Evolutionary conservation across 2,797 vertebrate genomes (phyloP), one percentile per base, ranked within the genome.

Genomic region (Pyrrhura leucotis): DNA sequence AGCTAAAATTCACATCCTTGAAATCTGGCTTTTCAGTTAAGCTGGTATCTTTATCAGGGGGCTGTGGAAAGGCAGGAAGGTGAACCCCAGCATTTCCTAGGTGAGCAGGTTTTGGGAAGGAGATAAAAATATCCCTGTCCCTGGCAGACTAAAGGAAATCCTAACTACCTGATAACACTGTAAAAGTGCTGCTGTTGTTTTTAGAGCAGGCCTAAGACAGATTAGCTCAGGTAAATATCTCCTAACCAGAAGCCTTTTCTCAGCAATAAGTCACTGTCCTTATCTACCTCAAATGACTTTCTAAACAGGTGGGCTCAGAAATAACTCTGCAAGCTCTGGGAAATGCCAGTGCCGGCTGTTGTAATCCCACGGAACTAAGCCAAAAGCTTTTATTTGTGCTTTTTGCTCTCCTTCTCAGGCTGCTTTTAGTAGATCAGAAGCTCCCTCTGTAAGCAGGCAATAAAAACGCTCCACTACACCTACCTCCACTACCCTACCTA

Each of bases 181-280:
- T 67, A 50, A 95, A 79, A 89, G 78, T 4, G 3, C 81, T 72
- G 78, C 72, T 88, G 85, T 89, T 94, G 91, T 94, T 96, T 95
- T 87, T 63, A 95, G 82, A 93, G 69, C 67, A 26, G 10, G 79
- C 59, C 91, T 76, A 87, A 90, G 33, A 63, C 50, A 96, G 85
- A 97, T 92, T 90, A 92, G 71, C 90, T 85, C 90, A 93, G 85
- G 93, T 68, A 93, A 93, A 76, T 71, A 93, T 65, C 90, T 95
- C 81, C 79, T 68, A 89, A 84, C 69, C 74, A 93, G 80, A 80
- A 95, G 77, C 79, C 50, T 90, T 61, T 76, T 95, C 90, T 90
- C 80, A 93, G 88, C 78, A 95, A 78, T 69, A 91, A 94, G 82
- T 95, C 85, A 92, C 88, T 56, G 88, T 75, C 91, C 95, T 93